Evolutionary conservation across 2,113 vertebrate species (phyloP), one percentile per base, ranked within the genome.

Genomic region (Scatophagus argus): DNA sequence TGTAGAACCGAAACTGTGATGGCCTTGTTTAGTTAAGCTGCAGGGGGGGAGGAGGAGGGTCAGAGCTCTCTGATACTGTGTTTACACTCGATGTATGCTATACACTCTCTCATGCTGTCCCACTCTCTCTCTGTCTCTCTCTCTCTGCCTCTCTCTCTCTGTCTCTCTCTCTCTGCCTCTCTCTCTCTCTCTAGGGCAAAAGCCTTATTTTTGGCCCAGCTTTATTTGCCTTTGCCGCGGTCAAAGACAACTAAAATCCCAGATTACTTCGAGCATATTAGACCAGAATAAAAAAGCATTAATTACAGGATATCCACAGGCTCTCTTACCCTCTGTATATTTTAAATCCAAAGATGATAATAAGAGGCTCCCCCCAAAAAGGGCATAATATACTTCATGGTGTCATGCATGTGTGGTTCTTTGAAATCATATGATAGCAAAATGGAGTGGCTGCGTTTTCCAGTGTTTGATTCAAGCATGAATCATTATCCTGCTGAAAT

Each of bases 11-110:
- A 94, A 94, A 94, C 93, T 73, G 21, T 75, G 82, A 69, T 75
- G 88, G 84, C 90, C 89, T 84, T 92, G 93, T 94, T 92, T 89
- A 69, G 78, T 80, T 87, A 90, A 84, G 82, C 85, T 78, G 74
- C 55, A 29, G 87, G 82, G 71, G 69, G 61, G 47, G 80, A n/a
- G 74, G 69, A 47, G 59, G 79, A 56, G 72, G 81, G 81, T 78
- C 80, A 79, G 75, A 68, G 82, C 73, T 83, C 66, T 54, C 60
- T 74, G 65, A 79, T 66, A 43, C 73, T 89, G 68, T 93, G 91
- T 94, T 91, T 90, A 91, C 77, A 68, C 79, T 89, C 25, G 12
- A 67, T 81, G 69, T 11, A 7, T 68, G n/a, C 68, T 12, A 23
- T 73, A 58, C 67, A 54, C 54, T 58, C 58, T 44, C 66, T 80